Evolutionary conservation across 92 coral and sea anemone species (phyloP).

Genomic region (Paragorgia papillata): DNA sequence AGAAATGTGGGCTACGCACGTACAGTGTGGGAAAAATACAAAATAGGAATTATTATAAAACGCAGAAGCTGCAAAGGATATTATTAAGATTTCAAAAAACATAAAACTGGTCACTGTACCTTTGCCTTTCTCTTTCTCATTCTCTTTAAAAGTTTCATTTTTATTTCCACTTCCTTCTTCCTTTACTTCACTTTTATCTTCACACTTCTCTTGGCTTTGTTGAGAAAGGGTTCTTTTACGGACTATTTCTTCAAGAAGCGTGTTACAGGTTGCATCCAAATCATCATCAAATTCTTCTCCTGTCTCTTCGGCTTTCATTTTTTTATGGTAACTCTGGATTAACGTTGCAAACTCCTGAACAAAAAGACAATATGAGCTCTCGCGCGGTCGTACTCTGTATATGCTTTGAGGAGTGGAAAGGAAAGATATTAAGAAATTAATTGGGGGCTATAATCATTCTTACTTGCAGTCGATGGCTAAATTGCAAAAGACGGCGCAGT

Average conservation of each 20-base stretch:
- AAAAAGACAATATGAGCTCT: constrained; percentile 2
- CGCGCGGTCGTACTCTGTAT: too few relatives aligned
- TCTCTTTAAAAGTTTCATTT: neutral
- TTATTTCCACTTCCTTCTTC: neutral
- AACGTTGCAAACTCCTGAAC: constrained; percentile 62
- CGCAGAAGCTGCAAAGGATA: too few relatives aligned
- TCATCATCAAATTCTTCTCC: constrained; percentile 22
- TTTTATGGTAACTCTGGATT: constrained; percentile 54
- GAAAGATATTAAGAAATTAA: too few relatives aligned
- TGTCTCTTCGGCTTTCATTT: constrained; percentile 55
- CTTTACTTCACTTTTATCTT: neutral
- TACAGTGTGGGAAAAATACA: too few relatives aligned
- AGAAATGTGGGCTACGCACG: too few relatives aligned
- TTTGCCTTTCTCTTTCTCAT: constrained; percentile 23
- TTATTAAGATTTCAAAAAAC: too few relatives aligned
- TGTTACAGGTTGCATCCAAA: neutral
- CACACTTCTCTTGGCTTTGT: neutral
- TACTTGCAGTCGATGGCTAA: too few relatives aligned
- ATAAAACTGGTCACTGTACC: constrained; percentile 5
- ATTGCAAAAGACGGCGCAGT: too few relatives aligned
- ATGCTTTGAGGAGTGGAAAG: neutral
- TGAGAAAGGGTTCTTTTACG: constrained; percentile 35
- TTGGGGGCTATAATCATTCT: too few relatives aligned
- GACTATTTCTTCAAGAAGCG: constrained; percentile 10
- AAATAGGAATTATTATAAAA: too few relatives aligned